Conservation (phyloP, 2,113 vertebrate genomes). For the Pardalotus punctatus region DNA sequence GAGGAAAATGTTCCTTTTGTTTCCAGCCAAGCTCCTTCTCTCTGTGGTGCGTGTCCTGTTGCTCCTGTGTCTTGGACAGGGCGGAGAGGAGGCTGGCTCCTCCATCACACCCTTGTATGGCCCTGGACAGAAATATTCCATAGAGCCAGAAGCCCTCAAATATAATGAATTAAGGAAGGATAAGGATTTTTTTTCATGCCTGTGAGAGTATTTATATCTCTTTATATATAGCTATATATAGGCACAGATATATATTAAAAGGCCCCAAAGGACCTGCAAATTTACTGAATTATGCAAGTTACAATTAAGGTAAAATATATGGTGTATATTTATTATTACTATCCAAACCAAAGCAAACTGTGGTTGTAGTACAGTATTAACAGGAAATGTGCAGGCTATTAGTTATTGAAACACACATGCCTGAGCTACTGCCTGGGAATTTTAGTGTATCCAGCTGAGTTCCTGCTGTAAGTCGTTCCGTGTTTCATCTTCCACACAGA, state of each 20-base stretch:
- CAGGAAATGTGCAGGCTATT: slow-evolving; percentile 57
- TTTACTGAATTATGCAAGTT: neutral
- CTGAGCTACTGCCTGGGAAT: slow-evolving; percentile 41
- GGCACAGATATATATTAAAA: neutral
- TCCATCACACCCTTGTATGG: neutral
- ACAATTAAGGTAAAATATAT: slow-evolving; percentile 45
- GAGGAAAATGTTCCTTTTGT: slow-evolving; percentile 54
- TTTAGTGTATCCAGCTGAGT: slow-evolving; percentile 8
- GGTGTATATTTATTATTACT: slow-evolving; percentile 47
- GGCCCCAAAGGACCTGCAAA: neutral
- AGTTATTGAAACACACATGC: slow-evolving; percentile 35
- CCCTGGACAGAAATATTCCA: neutral
- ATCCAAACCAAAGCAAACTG: slow-evolving; percentile 52
- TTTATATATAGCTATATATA: neutral
- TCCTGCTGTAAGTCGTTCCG: neutral
- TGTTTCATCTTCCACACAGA: neutral
- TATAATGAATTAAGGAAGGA: neutral
- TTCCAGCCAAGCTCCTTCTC: neutral
- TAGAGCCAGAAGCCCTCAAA: neutral
- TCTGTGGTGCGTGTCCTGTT: neutral
- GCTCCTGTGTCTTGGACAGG: neutral
- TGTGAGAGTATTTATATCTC: neutral
- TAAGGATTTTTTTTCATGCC: neutral
- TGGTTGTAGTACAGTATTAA: slow-evolving; percentile 32
- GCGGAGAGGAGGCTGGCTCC: neutral